Base-by-base conservation (phyloP, 35 echinoderm and acorn worm genomes). In the Stichopus chloronotus region DNA sequence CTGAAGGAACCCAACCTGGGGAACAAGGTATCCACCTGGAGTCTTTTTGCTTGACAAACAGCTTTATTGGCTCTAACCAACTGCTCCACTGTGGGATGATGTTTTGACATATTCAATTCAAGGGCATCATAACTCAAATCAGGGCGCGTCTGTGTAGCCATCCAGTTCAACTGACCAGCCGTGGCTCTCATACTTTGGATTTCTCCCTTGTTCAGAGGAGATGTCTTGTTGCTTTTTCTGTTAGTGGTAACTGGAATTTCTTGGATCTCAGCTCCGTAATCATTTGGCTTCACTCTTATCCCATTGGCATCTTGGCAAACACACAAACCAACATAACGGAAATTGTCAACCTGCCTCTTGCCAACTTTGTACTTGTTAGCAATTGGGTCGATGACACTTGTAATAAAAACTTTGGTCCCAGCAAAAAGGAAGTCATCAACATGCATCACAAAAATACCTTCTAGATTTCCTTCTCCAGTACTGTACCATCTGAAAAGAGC, bases 111-210 rank as follows among this genome's bases (percentile, higher is more conserved):
- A 90, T 94, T 94, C 25, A 94, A 76, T 84, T 94, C 84, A 2
- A 93, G 85, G 76, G 92, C 92, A 88, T 88, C 92, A 88, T 88
- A 88, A 58, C 92, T 93, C 63, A 93, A 68, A 43, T 88, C 92
- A 22, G 92, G 92, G 25, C 22, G 13, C 4, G 92, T 88, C 56
- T 93, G 92, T 88, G 61, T 93, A 19, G 92, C 92, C 25, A 88
- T 57, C 92, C 83, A 88, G 57, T 76, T 93, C 19, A 93, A 76
- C 8, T 93, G 92, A 5, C 84, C 83, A 63, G 92, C 92, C 6
- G 72, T 93, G 19, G 84, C 72, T 88, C 92, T 88, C 85, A 88
- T 53, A 54, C 10, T 74, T 9, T 88, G 83, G 56, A 88, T 93
- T 23, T 93, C 84, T 20, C 9, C n/a, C 57, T 93, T 88, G 84